Conservation (phyloP, 2,797 vertebrate species). For the Thaleichthys pacificus region DNA sequence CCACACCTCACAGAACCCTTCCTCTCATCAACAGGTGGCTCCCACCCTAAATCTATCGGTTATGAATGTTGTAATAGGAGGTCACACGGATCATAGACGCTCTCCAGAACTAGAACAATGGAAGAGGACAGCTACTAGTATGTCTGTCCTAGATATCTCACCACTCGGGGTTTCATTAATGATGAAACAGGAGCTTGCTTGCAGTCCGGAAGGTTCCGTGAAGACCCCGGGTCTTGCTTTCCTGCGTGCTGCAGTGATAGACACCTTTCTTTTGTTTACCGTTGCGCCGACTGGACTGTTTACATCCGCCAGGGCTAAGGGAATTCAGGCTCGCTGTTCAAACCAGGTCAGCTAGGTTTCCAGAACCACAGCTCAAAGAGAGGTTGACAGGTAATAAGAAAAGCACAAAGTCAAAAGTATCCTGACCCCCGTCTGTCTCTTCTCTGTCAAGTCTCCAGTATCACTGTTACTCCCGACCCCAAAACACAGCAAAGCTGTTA, state of each 20-base stretch:
- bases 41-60: too few species aligned
- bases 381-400: neutral
- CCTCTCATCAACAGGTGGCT: too few species aligned
- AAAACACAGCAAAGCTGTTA: slow-evolving; percentile 31
- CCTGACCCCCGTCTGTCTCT: slow-evolving; percentile 14
- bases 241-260: neutral
- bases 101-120: too few species aligned
- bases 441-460: neutral
- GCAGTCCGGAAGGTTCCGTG: too few species aligned
- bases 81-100: too few species aligned
- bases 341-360: slow-evolving; percentile 36
- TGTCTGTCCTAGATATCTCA: too few species aligned
- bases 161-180: too few species aligned
- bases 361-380: slow-evolving; percentile 21
- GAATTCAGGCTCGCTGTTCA: slow-evolving; percentile 26
- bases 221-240: neutral
- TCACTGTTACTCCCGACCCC: slow-evolving; percentile 1
- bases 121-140: too few species aligned
- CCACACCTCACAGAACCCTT: too few species aligned
- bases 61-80: too few species aligned
- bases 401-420: slow-evolving; percentile 11
- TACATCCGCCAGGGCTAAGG: slow-evolving; percentile 25
- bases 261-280: slow-evolving; percentile 37
- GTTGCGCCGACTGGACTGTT: slow-evolving; percentile 23
- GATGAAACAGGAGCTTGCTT: too few species aligned